Evolutionary conservation across 2,797 vertebrate genomes (phyloP), one percentile per base, ranked within the genome.

Genomic region (Aphelocoma californica): DNA sequence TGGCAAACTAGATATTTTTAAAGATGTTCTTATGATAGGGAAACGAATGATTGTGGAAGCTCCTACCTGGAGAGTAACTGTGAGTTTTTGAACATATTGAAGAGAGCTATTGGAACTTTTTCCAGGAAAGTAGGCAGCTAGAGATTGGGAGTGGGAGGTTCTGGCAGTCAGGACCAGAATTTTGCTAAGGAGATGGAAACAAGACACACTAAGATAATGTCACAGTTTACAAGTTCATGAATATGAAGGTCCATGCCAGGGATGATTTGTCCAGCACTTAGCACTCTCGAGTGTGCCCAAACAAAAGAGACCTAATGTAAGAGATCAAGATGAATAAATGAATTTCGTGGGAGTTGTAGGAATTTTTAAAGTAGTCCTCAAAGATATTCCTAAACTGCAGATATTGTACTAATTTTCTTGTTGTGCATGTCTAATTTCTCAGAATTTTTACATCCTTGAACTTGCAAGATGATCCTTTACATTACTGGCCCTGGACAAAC

Each of bases 161-260:
- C 90, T 97, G 94, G 86, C 87, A 94, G 65, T 44, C 69, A 75
- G 61, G 42, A 74, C 54, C 75, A 90, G 75, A 75, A 44, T 91
- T 75, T 79, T 86, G 50, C 71, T 53, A 83, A 77, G 47, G 57
- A 69, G 72, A 81, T 91, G 85, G 91, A 96, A 93, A 91, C 54
- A 81, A 91, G 75, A 86, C 36, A 26, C 81, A 79, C 57, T 50
- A 32, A 89, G 84, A 69, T 82, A 94, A 93, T 44, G 81, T 36
- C 70, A 87, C 34, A 67, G 58, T 54, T 93, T 81, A 61, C 44
- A 85, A 69, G 69, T 69, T 74, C 84, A 77, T 91, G 81, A 92
- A 91, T 71, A 85, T 19, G n/a, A 74, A 89, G 14, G 61, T 54
- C 56, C 18, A 11, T 4, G 9, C 47, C 73, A 81, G 34, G 31